Base-by-base conservation (phyloP, 2,888 invertebrate genomes). In the Ennomos erosarius region DNA sequence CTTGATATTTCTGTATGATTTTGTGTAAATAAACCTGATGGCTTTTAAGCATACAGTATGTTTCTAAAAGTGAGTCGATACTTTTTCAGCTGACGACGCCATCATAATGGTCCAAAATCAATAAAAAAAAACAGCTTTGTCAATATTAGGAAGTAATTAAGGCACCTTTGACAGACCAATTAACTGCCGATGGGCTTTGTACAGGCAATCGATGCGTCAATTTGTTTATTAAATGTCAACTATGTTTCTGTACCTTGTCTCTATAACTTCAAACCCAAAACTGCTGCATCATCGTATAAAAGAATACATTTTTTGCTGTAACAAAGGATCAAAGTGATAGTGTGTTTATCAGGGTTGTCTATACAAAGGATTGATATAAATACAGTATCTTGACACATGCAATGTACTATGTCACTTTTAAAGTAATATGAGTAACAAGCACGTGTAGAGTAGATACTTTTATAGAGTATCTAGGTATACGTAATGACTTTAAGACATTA, bases 71-170 rank as follows among this genome's bases (percentile, higher is more conserved):
- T 53, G 50, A 52, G 58, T 64, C 57, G 44, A 38, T 53, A 65
- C 74, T 80, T 78, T 81, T 79, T 69, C 62, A 59, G 52, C 13
- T 50, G 46, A 59, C 61, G 55, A 65, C 64, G 62, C 72, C 73
- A 73, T 75, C 9, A 6, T 26, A 81, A 82, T 79, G 64, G 74
- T 77, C 73, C 71, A 69, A 74, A 78, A 78, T 51, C 47, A 10
- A n/a, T n/a, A n/a, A n/a, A 75, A 86, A 87, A 87, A 88, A 68
- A 87, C 71, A 38, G 76, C 79, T 84, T 86, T 85, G 84, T 87
- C 82, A 81, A 84, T 84, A 87, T 85, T 89, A 89, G 90, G 90
- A 90, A 90, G 89, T 88, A 89, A 89, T 90, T 87, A 89, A 79
- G 65, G 64, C 64, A 65, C 77, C 76, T 80, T 81, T 85, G 86